Evolutionary conservation across 2,113 vertebrate species (phyloP).

Genomic region (Phalacrocorax aristotelis): DNA sequence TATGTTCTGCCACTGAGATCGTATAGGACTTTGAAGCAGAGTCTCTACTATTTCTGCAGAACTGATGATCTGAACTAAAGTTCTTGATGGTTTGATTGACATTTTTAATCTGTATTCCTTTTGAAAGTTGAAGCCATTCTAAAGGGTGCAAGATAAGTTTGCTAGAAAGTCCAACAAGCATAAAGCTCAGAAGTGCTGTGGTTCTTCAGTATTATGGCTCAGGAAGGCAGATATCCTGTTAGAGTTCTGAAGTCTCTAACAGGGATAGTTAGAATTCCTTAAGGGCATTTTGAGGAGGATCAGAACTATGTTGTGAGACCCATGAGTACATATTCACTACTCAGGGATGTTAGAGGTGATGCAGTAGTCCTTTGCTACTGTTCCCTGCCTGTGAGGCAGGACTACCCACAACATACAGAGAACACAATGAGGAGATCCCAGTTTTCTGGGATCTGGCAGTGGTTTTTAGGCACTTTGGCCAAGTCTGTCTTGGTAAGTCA

Average conservation of each 20-base stretch:
- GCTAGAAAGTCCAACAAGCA: not conserved
- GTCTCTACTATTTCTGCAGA: not conserved
- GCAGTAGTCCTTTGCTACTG: not conserved
- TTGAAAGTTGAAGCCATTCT: not conserved
- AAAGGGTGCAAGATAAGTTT: not conserved
- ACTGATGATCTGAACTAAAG: not conserved
- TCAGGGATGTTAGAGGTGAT: not conserved
- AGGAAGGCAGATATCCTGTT: not conserved
- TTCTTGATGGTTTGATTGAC: not conserved
- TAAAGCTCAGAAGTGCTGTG: not conserved
- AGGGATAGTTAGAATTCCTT: not conserved
- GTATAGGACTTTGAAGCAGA: not conserved
- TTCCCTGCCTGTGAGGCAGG: not conserved
- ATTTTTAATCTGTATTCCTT: not conserved
- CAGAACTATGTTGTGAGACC: not conserved
- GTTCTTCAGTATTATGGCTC: not conserved
- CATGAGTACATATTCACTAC: not conserved
- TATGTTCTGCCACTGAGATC: not conserved
- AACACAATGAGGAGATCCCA: not conserved
- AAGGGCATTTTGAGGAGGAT: not conserved
- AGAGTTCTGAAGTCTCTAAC: not conserved
- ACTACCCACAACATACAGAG: not conserved
- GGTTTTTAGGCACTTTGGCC: not conserved
- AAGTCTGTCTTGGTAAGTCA: not conserved
- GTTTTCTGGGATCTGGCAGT: not conserved